These are phyloP conservation scores for Nomia melanderi DNA, from an alignment of 1,140 invertebrate species.

Conservation along the genomic window DNA sequence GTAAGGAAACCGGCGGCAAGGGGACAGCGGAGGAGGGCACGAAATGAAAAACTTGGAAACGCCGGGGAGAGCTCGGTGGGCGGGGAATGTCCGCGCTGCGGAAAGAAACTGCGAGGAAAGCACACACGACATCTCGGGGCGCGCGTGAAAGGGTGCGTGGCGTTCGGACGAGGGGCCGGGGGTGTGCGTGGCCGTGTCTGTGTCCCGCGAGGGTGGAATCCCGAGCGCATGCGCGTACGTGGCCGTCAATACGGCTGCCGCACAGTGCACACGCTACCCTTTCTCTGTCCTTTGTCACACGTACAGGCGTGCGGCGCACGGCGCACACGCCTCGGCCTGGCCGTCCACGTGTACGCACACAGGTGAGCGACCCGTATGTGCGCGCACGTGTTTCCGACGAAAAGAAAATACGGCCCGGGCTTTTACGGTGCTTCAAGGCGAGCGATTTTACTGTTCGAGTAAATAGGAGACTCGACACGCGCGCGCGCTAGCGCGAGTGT, in stretches of 20 bases:
- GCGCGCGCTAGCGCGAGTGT: no score
- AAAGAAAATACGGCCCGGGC: constrained; percentile 52
- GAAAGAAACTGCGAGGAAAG: constrained; percentile 38
- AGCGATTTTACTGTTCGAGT: constrained; percentile 57
- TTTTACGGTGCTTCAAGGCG: constrained; percentile 55
- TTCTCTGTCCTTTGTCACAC: constrained; percentile 73
- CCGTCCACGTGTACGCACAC: constrained; percentile 32
- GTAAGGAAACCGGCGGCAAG: no score
- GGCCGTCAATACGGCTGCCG: constrained; percentile 76
- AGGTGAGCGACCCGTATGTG: constrained; percentile 28
- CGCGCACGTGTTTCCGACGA: constrained; percentile 41
- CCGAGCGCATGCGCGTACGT: constrained; percentile 73
- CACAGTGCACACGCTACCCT: constrained; percentile 73
- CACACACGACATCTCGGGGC: constrained; percentile 31
- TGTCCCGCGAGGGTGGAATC: constrained; percentile 56
- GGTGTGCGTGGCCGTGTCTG: constrained; percentile 24
- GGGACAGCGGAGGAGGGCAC: constrained; percentile 31
- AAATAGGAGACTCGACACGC: constrained; percentile 44
- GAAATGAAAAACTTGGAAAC: constrained; percentile 69
- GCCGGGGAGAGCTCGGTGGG: constrained; percentile 27
- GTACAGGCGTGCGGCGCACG: constrained; percentile 41
- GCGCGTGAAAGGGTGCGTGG: neutral
- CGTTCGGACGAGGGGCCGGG: constrained; percentile 1
- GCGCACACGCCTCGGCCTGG: constrained; percentile 24
- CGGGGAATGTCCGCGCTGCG: constrained; percentile 43